Evolutionary conservation across 30 jellyfish, hydroid and myxozoan genomes (phyloP).

Genomic region (Turritopsis rubra): DNA sequence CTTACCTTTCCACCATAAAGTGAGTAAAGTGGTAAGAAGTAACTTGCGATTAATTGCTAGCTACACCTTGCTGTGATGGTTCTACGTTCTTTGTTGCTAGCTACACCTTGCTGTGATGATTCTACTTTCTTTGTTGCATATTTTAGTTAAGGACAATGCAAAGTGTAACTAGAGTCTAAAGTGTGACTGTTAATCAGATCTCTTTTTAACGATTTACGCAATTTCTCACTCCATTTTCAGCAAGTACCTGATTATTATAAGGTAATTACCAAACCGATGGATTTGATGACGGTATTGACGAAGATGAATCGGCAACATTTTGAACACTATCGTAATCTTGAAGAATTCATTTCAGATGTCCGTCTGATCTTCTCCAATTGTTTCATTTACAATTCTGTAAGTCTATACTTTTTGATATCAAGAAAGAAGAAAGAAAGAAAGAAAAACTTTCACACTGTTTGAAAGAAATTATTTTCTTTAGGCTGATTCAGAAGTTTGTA

Average conservation of each 20-base stretch:
- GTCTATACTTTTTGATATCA: constrained; percentile 11
- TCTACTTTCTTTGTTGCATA: too few species aligned
- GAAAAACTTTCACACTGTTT: too few species aligned
- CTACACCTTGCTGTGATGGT: too few species aligned
- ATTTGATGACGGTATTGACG: constrained; percentile 58
- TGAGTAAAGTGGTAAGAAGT: constrained; percentile 88
- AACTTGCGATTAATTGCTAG: not conserved
- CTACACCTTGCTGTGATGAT: too few species aligned
- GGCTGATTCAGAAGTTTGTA: constrained; percentile 85
- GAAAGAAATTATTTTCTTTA: too few species aligned
- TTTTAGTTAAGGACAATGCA: too few species aligned
- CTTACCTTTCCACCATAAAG: constrained; percentile 94
- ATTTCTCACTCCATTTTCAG: not conserved
- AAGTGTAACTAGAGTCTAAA: not conserved
- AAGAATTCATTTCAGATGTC: constrained; percentile 64
- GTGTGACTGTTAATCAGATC: too few species aligned
- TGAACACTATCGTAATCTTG: constrained; percentile 42
- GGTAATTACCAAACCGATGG: constrained; percentile 88
- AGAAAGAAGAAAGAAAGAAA: too few species aligned
- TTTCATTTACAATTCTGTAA: constrained; percentile 69
- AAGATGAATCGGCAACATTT: constrained; percentile 57
- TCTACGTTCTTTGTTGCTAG: too few species aligned
- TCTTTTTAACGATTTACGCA: not conserved
- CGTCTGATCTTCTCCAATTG: constrained; percentile 71
- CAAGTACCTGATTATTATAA: constrained; percentile 88